These are phyloP conservation scores for Tetramorium alpestre DNA, from an alignment of 1,140 invertebrate genomes.

Conservation along the genomic window DNA sequence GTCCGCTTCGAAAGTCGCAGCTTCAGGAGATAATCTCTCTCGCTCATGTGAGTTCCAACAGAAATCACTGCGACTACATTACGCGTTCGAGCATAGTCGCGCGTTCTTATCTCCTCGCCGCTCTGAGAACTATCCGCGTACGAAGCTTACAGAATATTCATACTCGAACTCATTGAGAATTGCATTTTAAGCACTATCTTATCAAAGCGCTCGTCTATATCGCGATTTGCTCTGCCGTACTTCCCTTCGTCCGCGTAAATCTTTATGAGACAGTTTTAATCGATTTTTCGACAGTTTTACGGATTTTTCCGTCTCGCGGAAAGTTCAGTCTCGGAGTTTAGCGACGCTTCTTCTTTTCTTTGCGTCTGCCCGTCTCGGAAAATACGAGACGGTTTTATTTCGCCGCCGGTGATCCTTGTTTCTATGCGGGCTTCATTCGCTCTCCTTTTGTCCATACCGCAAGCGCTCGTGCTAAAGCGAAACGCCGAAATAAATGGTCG, in stretches of 20 bases:
- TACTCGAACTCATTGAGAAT: conserved; percentile 14
- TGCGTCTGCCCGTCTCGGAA: conserved; percentile 22
- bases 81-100: neutral
- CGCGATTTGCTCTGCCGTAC: neutral
- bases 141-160: neutral
- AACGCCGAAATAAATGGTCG: conserved; percentile 51
- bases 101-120: conserved; percentile 35
- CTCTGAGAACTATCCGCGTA: conserved; percentile 19
- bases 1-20: conserved; percentile 61
- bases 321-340: neutral
- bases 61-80: conserved; percentile 23
- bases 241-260: neutral
- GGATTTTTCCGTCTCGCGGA: neutral
- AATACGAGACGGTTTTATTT: conserved; percentile 42
- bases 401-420: conserved; percentile 18
- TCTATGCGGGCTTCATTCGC: conserved; percentile 10
- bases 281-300: neutral
- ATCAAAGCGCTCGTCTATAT: neutral
- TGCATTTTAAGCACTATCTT: conserved; percentile 19
- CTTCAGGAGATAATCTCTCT: conserved; percentile 21
- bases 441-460: conserved; percentile 40
- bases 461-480: conserved; percentile 15
- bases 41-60: conserved; percentile 1
- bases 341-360: neutral
- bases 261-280: neutral